Conservation (phyloP, 2,797 vertebrate species). For the Gambelia wislizenii region DNA sequence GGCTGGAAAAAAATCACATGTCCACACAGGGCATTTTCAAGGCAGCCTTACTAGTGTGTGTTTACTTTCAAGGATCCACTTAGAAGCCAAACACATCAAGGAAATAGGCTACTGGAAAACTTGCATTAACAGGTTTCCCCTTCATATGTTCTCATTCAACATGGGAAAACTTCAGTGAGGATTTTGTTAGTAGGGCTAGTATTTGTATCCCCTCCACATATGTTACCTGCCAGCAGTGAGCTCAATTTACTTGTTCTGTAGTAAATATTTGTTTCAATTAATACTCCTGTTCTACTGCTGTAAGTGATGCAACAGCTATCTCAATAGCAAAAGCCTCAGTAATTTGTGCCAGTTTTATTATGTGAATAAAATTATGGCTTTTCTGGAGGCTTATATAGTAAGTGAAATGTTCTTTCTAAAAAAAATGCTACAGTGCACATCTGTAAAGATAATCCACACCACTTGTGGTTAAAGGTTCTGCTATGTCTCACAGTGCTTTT, state of each 20-base stretch:
- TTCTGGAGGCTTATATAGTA: background rate
- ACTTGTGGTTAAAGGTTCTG: too few relatives aligned
- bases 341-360: background rate
- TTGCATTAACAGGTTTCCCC: too few relatives aligned
- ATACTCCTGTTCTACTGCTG: background rate
- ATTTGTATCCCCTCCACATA: background rate
- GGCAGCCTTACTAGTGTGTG: background rate
- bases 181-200: background rate
- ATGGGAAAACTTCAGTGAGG: background rate
- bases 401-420: background rate
- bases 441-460: too few relatives aligned
- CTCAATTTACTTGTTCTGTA: background rate
- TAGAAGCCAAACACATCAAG: too few relatives aligned
- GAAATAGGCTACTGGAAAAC: too few relatives aligned
- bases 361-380: slow-evolving; percentile 21
- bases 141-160: too few relatives aligned
- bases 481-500: too few relatives aligned
- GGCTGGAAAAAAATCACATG: too few relatives aligned
- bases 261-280: background rate
- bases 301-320: background rate
- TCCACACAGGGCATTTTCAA: too few relatives aligned
- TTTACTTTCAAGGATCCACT: background rate
- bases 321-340: background rate
- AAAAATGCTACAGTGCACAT: too few relatives aligned
- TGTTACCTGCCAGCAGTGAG: background rate